A percentile compares a stretch with the other conserved stretches of the same genome.
phyloP scores from a whole-genome alignment of 2,797 vertebrate genomes.

The Eulemur mongoz region DNA sequence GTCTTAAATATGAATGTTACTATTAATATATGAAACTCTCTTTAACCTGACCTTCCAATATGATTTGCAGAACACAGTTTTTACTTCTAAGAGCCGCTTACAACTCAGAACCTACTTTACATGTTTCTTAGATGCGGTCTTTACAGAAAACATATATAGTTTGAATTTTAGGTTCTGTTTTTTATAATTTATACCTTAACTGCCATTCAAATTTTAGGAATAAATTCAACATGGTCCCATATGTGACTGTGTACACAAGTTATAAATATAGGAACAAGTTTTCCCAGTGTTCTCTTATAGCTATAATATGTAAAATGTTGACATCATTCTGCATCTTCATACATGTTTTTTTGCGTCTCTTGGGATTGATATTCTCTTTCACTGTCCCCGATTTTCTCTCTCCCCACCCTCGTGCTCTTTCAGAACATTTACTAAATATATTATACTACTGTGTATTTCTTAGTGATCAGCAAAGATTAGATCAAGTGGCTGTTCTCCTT shows the following conservation, averaged over 20 bases:
- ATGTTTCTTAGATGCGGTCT: not conserved
- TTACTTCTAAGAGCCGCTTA: not conserved
- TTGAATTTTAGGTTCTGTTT: not conserved
- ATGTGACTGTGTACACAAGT: not conserved
- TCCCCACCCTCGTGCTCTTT: not conserved
- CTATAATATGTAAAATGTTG: not conserved
- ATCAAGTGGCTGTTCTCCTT: not conserved
- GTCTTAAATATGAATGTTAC: not conserved
- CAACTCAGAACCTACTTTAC: not conserved
- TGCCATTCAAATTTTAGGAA: not conserved
- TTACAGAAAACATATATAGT: not conserved
- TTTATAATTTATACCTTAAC: not conserved
- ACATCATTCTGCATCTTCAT: not conserved
- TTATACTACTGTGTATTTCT: not conserved
- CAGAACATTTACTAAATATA: constrained; percentile 33
- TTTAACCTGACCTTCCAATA: not conserved
- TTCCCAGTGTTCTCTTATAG: not conserved
- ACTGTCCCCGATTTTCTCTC: not conserved
- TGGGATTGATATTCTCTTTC: not conserved
- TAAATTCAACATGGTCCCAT: not conserved
- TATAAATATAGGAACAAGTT: not conserved
- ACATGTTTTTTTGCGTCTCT: not conserved
- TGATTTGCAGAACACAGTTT: not conserved
- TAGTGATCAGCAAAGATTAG: not conserved
- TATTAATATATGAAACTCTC: not conserved